Evolutionary conservation across 2,888 invertebrate genomes (phyloP), one percentile per base, ranked within the genome.

Genomic region (Scaptomyza caliginosa): DNA sequence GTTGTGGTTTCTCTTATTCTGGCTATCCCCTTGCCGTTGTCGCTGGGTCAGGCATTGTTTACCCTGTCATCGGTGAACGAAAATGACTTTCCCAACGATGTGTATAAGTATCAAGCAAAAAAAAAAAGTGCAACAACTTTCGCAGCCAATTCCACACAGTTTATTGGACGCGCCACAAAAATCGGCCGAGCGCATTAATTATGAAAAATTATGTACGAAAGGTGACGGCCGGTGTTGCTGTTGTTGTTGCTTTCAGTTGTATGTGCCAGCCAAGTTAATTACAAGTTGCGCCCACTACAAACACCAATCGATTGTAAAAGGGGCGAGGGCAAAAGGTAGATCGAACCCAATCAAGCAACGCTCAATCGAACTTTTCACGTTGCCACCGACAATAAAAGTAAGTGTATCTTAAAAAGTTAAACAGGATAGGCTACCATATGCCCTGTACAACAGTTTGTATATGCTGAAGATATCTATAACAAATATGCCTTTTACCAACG

Each of bases 231-330:
- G 32, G 57, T 51, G 30, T 21, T 32, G 32, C n/a, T 5, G 32
- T 13, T 13, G 32, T 32, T 45, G 28, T 17, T 45, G 45, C 55
- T 65, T 67, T 63, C 70, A 62, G 66, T 42, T 59, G 58, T 66
- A 66, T 75, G 83, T 82, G 73, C 62, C 79, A 78, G 65, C 56
- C 63, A 80, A 77, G 86, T 83, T 86, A 86, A 86, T 81, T 81
- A 83, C 85, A 81, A 81, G 70, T 70, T 84, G 85, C 87, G 87
- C 87, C 87, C 82, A 82, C 82, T 51, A 81, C 84, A 80, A 69
- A 67, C 66, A 60, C 73, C 56, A 66, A 58, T 40, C 55, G 67
- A 40, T 36, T 19, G 39, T 5, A 50, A 28, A 48, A 39, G 48
- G 38, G 40, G 11, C 6, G 32, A 34, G 63, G 55, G 58, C 42